Conservation (phyloP, 2,113 vertebrate species). For the Dryoscopus gambensis region DNA sequence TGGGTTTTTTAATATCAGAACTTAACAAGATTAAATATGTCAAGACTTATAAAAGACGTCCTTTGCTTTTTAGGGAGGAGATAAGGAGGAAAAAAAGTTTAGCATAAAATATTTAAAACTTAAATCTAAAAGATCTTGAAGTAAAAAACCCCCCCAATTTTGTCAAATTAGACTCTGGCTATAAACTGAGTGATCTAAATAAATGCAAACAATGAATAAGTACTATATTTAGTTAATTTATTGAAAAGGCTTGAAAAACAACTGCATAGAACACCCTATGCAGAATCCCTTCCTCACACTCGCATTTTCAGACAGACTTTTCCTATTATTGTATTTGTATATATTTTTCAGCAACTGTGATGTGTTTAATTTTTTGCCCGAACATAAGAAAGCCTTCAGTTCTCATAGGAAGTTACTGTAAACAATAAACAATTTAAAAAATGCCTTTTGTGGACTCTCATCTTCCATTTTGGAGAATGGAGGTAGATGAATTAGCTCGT, state of each 20-base stretch:
- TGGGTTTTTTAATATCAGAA: neutral
- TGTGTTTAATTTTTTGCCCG: neutral
- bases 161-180: neutral
- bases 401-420: neutral
- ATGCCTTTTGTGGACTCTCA: neutral
- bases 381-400: neutral
- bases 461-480: neutral
- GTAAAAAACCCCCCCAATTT: neutral
- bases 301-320: neutral
- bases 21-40: neutral
- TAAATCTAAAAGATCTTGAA: neutral
- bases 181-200: neutral
- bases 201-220: neutral
- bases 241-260: neutral
- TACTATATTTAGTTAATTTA: neutral
- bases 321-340: neutral
- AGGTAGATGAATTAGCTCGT: neutral
- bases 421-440: neutral
- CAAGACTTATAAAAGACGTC: neutral
- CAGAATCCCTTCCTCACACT: neutral
- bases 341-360: neutral
- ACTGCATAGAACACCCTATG: rapidly evolving
- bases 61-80: neutral
- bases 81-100: neutral
- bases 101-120: neutral